Percentiles rank a stretch among this genome's conserved stretches.
Conservation (phyloP, 2,113 vertebrate species). For the Bos taurus region DNA sequence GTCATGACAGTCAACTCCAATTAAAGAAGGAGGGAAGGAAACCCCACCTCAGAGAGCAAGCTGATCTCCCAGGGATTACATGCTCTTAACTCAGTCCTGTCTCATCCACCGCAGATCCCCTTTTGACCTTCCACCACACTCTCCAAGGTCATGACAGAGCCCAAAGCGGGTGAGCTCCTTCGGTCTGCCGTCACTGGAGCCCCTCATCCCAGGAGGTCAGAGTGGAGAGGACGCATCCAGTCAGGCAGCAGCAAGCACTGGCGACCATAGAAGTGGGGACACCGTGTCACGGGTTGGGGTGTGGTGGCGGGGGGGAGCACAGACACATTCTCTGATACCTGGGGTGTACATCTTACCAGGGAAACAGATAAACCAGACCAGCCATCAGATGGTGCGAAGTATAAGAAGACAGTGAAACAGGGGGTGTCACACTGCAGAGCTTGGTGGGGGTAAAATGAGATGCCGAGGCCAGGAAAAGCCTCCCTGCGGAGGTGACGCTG, state of each 20-base stretch:
- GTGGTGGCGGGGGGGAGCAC: not conserved
- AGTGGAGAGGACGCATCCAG: not conserved
- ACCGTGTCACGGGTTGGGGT: fast-evolving
- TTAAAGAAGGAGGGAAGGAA: not conserved
- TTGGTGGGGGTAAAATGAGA: not conserved
- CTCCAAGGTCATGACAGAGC: not conserved
- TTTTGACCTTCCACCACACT: not conserved
- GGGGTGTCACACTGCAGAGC: fast-evolving
- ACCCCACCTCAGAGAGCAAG: not conserved
- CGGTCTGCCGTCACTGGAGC: not conserved
- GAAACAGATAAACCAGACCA: not conserved
- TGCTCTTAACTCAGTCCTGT: not conserved
- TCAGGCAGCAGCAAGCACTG: not conserved
- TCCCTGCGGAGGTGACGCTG: not conserved
- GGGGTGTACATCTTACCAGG: not conserved
- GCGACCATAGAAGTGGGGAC: not conserved
- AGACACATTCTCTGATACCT: not conserved
- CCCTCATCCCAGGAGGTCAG: not conserved
- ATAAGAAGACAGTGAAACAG: not conserved
- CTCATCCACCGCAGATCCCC: not conserved
- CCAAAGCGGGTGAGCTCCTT: fast-evolving
- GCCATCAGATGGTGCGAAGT: not conserved
- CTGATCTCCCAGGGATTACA: not conserved
- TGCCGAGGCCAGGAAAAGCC: not conserved
- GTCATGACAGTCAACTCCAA: not conserved